Evolutionary conservation across 37 sponge, comb jelly and placozoan genomes (phyloP).

Genomic region (Hexactinellida sp.): DNA sequence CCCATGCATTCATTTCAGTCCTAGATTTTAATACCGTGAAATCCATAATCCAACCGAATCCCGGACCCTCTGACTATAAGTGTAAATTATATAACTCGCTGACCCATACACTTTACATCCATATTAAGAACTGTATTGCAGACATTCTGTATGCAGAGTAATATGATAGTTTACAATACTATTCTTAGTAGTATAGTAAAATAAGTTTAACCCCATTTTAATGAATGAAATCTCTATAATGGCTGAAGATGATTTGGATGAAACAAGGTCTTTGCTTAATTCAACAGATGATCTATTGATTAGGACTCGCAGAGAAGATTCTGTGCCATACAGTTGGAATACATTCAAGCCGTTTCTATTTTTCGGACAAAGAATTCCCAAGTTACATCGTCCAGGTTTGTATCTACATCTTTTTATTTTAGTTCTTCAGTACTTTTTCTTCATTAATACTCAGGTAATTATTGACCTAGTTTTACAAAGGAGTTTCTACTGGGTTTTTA

Average conservation of each 20-base stretch:
- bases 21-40: no score
- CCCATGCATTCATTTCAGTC: no score
- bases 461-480: neutral
- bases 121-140: no score
- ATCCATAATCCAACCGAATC: no score
- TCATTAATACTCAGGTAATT: neutral
- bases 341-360: neutral
- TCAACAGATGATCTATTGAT: neutral
- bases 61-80: no score
- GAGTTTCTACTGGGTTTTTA: neutral
- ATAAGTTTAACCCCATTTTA: no score
- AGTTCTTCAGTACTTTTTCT: neutral
- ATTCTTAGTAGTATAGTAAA: no score
- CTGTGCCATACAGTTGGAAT: neutral
- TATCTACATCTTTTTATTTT: neutral
- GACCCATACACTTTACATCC: no score
- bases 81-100: no score
- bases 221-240: no score
- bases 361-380: slow-evolving; percentile 6
- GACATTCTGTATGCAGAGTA: no score
- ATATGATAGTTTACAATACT: no score
- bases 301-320: neutral
- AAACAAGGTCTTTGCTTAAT: neutral
- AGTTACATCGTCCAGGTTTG: neutral
- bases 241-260: neutral